Conservation (phyloP, 2,113 vertebrate genomes). For the Taurulus bubalis region DNA sequence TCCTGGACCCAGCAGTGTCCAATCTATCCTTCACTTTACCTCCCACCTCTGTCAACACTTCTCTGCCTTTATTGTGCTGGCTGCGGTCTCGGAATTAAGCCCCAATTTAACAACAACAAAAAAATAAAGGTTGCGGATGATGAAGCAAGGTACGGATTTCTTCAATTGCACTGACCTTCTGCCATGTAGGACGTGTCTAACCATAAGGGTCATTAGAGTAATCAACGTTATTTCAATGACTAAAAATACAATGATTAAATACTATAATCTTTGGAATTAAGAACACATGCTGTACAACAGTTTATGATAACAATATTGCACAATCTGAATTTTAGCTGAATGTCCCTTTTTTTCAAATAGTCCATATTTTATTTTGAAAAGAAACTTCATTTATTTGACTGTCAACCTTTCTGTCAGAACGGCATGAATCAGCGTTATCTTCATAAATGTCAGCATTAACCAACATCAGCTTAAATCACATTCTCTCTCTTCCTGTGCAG, state of each 20-base stretch:
- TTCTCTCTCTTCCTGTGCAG: background rate
- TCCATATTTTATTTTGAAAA: background rate
- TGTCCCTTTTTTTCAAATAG: background rate
- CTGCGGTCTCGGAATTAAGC: conserved; percentile 24
- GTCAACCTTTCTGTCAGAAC: conserved; percentile 17
- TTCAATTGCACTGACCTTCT: background rate
- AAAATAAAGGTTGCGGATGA: background rate
- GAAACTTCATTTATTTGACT: conserved; percentile 8
- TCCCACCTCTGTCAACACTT: conserved; percentile 41
- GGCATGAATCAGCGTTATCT: conserved; percentile 15
- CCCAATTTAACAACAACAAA: conserved; percentile 15
- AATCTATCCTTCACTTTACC: conserved; percentile 62
- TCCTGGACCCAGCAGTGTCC: conserved; percentile 46
- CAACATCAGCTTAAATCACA: background rate
- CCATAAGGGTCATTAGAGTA: background rate
- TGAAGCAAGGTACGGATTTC: background rate
- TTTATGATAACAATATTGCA: background rate
- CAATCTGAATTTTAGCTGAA: background rate
- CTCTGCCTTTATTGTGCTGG: conserved; percentile 6
- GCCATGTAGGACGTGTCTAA: background rate
- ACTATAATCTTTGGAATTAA: background rate
- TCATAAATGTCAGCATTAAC: conserved; percentile 24
- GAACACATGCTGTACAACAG: background rate
- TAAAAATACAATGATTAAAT: background rate
- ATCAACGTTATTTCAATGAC: background rate